Percentiles rank a stretch among this genome's conserved stretches.
phyloP scores from a whole-genome alignment of 2,888 invertebrate species.

The Stenodera caucasica region DNA sequence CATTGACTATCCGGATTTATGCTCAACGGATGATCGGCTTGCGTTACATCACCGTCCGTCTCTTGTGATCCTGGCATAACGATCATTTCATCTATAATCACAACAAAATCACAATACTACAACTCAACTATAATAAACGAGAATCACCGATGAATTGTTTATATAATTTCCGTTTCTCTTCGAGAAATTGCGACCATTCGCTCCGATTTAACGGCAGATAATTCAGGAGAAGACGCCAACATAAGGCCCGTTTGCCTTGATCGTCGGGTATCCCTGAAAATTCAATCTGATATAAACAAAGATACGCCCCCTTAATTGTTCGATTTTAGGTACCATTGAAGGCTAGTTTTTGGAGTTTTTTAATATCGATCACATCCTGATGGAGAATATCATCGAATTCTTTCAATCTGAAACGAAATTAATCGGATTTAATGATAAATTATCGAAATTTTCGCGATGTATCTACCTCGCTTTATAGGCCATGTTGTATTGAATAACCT shows the following conservation, averaged over 20 bases:
- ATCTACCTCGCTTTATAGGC: constrained; percentile 53
- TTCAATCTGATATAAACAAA: background rate
- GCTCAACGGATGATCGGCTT: constrained; percentile 87
- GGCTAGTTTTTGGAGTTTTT: constrained; percentile 68
- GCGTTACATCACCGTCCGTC: constrained; percentile 63
- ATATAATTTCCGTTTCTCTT: constrained; percentile 78
- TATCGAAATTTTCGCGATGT: too few species aligned
- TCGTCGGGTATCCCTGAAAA: constrained; percentile 84
- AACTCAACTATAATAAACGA: too few species aligned
- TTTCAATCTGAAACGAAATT: constrained; percentile 67
- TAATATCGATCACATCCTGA: constrained; percentile 71
- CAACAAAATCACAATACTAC: too few species aligned
- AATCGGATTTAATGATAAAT: constrained; percentile 14
- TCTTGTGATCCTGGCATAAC: constrained; percentile 74
- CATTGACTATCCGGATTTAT: constrained; percentile 95
- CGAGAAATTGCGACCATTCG: constrained; percentile 69
- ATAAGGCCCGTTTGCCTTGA: constrained; percentile 76
- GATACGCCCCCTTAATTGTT: background rate
- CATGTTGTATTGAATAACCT: constrained; percentile 36
- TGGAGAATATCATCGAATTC: constrained; percentile 76
- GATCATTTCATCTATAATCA: constrained; percentile 78
- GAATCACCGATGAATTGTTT: constrained; percentile 75
- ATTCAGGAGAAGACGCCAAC: constrained; percentile 87
- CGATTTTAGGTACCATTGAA: constrained; percentile 70
- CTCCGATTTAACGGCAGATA: constrained; percentile 75